Base-by-base conservation (phyloP, 2,113 vertebrate genomes). In the Anarhynchus alexandrinus region DNA sequence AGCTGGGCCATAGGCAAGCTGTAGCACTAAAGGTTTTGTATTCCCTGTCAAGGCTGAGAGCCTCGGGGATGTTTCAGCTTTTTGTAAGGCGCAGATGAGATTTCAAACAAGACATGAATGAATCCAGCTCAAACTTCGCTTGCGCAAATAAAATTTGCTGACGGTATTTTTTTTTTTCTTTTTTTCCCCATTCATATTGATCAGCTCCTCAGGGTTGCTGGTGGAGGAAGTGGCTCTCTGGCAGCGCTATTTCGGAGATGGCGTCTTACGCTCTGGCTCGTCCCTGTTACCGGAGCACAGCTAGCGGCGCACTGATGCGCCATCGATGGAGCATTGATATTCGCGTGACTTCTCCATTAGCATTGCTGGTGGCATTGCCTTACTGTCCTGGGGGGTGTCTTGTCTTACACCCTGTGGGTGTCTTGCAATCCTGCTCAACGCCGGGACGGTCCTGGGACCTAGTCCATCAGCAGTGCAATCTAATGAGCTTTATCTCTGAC, bases 21-120 rank as follows among this genome's bases (percentile, higher is more conserved):
- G 90, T 64, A 70, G 76, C 90, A 71, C 5, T 16, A 16, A 66
- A n/a, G 45, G 72, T 79, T 94, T 94, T 96, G 72, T 76, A 57
- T 88, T 90, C 73, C 73, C 61, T 11, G 27, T 2, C 67, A 86
- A 86, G 86, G 4, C 67, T 93, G 82, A 90, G 88, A 70, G 83
- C 92, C 61, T 74, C 2, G 65, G 94, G 82, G 90, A 42, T 52
- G 79, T 54, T 86, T 88, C 72, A 16, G 86, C 90, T 79, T 94
- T 95, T 93, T 92, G 72, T 93, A 34, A 88, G 81, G 91, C 80
- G 0, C 94, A 95, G 94, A 95, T 96, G 94, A 96, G 96, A 82
- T 92, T 90, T 92, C 94, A 92, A 90, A 90, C 82, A 26, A 77
- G 93, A 42, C 6, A 0, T 78, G 95, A 94, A 96, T 91, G 93